Conservation (phyloP, 2,888 invertebrate species). For the Diabrotica balteata region DNA sequence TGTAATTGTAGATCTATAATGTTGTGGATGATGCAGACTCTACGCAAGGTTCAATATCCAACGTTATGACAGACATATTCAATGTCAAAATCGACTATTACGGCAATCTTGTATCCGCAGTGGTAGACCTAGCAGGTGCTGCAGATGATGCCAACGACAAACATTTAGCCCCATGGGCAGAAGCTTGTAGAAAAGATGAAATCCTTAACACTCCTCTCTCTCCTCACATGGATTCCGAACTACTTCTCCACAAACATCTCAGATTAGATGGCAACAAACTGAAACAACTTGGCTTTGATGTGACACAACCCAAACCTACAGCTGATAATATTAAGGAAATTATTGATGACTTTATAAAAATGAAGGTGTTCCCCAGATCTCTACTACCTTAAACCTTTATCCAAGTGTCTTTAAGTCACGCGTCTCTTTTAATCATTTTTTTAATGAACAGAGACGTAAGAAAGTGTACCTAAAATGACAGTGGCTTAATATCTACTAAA, state of each 20-base stretch:
- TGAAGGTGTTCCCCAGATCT: slow-evolving; percentile 84
- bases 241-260: slow-evolving; percentile 81
- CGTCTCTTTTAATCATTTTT: too few relatives aligned
- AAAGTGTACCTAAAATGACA: too few relatives aligned
- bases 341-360: slow-evolving; percentile 79
- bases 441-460: too few relatives aligned
- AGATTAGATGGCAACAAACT: slow-evolving; percentile 76
- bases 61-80: slow-evolving; percentile 82
- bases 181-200: slow-evolving; percentile 76
- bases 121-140: slow-evolving; percentile 81
- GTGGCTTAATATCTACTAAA: too few relatives aligned
- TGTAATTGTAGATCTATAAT: slow-evolving; percentile 71
- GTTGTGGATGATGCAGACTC: slow-evolving; percentile 84
- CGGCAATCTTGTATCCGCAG: slow-evolving; percentile 79
- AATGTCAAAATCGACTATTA: slow-evolving; percentile 87
- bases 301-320: slow-evolving; percentile 70
- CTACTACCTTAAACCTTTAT: slow-evolving; percentile 55
- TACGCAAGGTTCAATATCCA: slow-evolving; percentile 84
- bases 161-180: slow-evolving; percentile 91
- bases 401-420: too few relatives aligned
- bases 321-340: slow-evolving; percentile 63
- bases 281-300: slow-evolving; percentile 66
- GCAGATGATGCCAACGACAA: slow-evolving; percentile 94
- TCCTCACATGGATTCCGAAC: slow-evolving; percentile 85
- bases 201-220: slow-evolving; percentile 87